Base-by-base conservation (phyloP, 2,113 vertebrate genomes). In the Egretta garzetta region DNA sequence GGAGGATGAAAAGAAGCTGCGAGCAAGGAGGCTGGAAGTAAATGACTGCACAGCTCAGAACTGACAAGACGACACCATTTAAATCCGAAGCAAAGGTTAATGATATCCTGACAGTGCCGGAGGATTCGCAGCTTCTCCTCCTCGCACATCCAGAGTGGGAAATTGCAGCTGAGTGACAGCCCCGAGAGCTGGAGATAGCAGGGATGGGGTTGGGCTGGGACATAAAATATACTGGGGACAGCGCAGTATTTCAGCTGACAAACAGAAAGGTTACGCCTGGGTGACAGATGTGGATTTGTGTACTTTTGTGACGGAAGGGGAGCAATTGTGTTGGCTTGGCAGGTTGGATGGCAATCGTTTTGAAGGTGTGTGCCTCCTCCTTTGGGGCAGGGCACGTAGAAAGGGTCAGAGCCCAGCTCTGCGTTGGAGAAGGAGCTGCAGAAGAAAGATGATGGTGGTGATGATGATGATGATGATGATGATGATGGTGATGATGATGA, bases 41-140 rank as follows among this genome's bases (percentile, higher is more conserved):
- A 92, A 55, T 2, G 63, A 19, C 59, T 52, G 60, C 37, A 2
- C 28, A 56, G 95, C 74, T 73, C 63, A 3, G 53, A 80, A 20
- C 33, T 33, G 95, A 62, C 70, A 85, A 41, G 68, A 60, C n/a
- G 66, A 62, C 83, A 35, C 43, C 75, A 8, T 72, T 93, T 26
- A 49, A 68, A 89, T 55, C 88, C 66, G 5, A 80, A 60, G 68
- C 76, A 95, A 94, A 96, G 90, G 88, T 96, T 91, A 95, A 90
- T 59, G 91, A 85, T 60, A 88, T 83, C 96, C 82, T 90, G 95
- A 62, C 92, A 91, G 86, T 4, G 72, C 41, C 47, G 14, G 85
- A 77, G 64, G 79, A 84, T 80, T 59, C 26, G 1, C 58, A 45
- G 80, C 71, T 70, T 80, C 49, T 63, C 90, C 28, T 76, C 22